Evolutionary conservation across 2,113 vertebrate species (phyloP).

Genomic region (Pao palembangensis): DNA sequence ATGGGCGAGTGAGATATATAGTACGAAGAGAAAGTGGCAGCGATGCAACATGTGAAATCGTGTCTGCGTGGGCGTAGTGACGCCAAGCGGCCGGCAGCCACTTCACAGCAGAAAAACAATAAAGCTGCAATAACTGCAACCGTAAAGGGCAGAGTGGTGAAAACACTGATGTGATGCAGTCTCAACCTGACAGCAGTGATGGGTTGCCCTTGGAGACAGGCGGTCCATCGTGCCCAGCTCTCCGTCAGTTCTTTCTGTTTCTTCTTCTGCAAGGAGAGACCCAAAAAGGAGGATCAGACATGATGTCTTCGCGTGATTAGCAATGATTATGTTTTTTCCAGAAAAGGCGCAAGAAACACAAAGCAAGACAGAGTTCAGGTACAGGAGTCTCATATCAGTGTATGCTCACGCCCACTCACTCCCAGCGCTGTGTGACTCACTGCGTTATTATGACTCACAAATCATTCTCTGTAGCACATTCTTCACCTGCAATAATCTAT

Average conservation of each 20-base stretch:
- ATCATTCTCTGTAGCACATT: background rate
- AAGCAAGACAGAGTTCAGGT: no score
- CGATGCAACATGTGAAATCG: slow-evolving; percentile 2
- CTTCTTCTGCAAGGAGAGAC: slow-evolving; percentile 65
- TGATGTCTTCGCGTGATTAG: background rate
- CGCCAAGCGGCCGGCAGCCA: background rate
- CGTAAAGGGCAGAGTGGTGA: slow-evolving; percentile 40
- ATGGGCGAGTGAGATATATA: background rate
- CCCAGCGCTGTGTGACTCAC: slow-evolving; percentile 36
- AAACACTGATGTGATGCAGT: slow-evolving; percentile 41
- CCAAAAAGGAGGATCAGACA: slow-evolving; percentile 24
- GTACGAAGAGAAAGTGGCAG: no score
- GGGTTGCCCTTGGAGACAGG: slow-evolving; percentile 75
- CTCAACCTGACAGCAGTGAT: slow-evolving; percentile 73
- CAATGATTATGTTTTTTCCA: background rate
- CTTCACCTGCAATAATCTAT: slow-evolving; percentile 9
- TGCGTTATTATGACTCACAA: slow-evolving; percentile 13
- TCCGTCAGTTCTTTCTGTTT: slow-evolving; percentile 72
- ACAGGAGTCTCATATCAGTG: slow-evolving; percentile 8
- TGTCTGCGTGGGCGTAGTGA: no score
- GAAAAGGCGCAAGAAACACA: no score
- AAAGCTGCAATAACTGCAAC: slow-evolving; percentile 26
- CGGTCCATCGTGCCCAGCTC: slow-evolving; percentile 77
- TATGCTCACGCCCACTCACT: slow-evolving; percentile 16
- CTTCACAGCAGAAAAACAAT: slow-evolving; percentile 34